phyloP scores from a whole-genome alignment of 2,888 invertebrate species.

The Endotricha flammealis region DNA sequence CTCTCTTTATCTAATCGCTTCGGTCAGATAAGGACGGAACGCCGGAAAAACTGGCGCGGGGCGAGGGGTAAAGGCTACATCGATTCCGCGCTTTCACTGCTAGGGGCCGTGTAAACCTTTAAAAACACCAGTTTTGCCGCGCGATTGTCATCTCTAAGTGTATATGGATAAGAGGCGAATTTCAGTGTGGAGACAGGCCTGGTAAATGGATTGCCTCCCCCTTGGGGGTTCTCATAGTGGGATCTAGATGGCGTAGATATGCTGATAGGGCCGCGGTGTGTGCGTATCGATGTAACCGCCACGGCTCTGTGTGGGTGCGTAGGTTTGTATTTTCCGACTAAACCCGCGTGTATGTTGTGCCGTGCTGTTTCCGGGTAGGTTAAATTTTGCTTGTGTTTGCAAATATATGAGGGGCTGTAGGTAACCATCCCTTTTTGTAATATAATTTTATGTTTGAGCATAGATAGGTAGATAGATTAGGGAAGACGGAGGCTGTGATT shows the following conservation, averaged over 20 bases:
- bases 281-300: constrained; percentile 45
- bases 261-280: constrained; percentile 66
- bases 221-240: constrained; percentile 76
- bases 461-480: constrained; percentile 76
- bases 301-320: constrained; percentile 38
- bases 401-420: constrained; percentile 74
- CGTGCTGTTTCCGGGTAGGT: constrained; percentile 70
- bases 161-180: constrained; percentile 61
- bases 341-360: constrained; percentile 56
- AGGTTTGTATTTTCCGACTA: constrained; percentile 62
- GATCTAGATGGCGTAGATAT: constrained; percentile 78
- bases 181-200: constrained; percentile 50
- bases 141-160: constrained; percentile 73
- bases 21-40: constrained; percentile 76
- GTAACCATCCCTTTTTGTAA: constrained; percentile 73
- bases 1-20: constrained; percentile 78
- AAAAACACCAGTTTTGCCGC: constrained; percentile 70
- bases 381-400: constrained; percentile 75
- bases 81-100: constrained; percentile 79
- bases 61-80: constrained; percentile 77
- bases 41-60: constrained; percentile 77
- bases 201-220: constrained; percentile 78
- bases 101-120: constrained; percentile 79
- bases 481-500: constrained; percentile 77
- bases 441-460: constrained; percentile 74